phyloP scores from a whole-genome alignment of 1,140 invertebrate genomes.

The Mycetomoellerius zeteki region DNA sequence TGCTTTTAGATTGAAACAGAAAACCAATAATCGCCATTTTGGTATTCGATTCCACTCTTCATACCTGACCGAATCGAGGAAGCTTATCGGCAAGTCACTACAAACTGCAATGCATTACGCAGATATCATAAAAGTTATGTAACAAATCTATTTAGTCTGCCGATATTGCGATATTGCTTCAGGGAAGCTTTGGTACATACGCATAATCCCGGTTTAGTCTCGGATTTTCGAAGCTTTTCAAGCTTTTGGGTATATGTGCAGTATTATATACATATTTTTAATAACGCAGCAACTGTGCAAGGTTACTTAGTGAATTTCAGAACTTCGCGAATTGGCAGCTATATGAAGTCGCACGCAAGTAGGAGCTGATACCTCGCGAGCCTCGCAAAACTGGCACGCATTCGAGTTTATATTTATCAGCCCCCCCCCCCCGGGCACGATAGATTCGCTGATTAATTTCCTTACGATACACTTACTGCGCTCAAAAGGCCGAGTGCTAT shows the following conservation, averaged over 20 bases:
- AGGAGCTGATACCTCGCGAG: neutral
- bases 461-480: constrained; percentile 13
- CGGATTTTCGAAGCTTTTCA: constrained; percentile 19
- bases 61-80: neutral
- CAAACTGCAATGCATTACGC: constrained; percentile 1
- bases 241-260: neutral
- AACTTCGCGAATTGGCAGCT: constrained; percentile 26
- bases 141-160: constrained; percentile 40
- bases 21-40: constrained; percentile 3
- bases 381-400: constrained; percentile 24
- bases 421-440: neutral
- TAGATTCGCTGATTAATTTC: constrained; percentile 46
- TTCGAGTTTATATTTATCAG: constrained; percentile 27
- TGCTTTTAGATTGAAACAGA: neutral
- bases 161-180: constrained; percentile 28
- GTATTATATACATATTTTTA: constrained; percentile 28
- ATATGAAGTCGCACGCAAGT: neutral
- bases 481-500: constrained; percentile 14
- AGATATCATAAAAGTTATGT: constrained; percentile 32
- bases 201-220: constrained; percentile 34
- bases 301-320: constrained; percentile 34
- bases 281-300: constrained; percentile 20
- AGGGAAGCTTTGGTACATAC: neutral
- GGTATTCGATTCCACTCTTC: neutral
- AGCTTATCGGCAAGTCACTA: neutral